Evolutionary conservation across 1,140 invertebrate species (phyloP).

Genomic region (Euwallacea similis): DNA sequence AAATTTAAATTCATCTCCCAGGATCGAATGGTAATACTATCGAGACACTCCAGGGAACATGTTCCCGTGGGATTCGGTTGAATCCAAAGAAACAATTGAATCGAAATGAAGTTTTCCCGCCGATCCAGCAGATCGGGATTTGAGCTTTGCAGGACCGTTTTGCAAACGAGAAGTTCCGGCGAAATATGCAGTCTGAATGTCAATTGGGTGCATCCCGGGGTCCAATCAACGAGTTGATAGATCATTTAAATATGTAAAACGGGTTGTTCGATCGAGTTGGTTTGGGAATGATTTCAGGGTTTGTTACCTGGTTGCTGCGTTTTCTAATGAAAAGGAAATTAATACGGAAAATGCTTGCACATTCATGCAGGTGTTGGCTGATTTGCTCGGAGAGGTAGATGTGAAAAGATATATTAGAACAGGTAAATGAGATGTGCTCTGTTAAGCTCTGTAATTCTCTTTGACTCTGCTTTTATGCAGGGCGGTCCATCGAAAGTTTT

Average conservation of each 20-base stretch:
- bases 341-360: too few relatives aligned
- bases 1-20: conserved; percentile 21
- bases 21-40: conserved; percentile 11
- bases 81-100: conserved; percentile 34
- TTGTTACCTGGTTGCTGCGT: neutral
- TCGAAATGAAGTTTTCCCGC: conserved; percentile 32
- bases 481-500: too few relatives aligned
- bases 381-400: too few relatives aligned
- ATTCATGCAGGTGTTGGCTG: too few relatives aligned
- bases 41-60: conserved; percentile 4
- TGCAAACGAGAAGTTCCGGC: conserved; percentile 8
- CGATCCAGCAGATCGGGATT: conserved; percentile 26
- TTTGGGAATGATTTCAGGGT: neutral
- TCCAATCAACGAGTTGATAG: conserved; percentile 9
- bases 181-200: conserved; percentile 10
- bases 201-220: conserved; percentile 9
- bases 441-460: too few relatives aligned
- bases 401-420: too few relatives aligned
- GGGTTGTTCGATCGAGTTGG: neutral
- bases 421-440: too few relatives aligned
- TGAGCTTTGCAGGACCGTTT: conserved; percentile 13
- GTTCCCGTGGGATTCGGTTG: conserved; percentile 14
- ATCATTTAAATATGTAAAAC: conserved; percentile 17
- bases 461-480: too few relatives aligned
- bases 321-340: neutral